Evolutionary conservation across 1,140 invertebrate genomes (phyloP), one percentile per base, ranked within the genome.

Genomic region (Heliothis virescens): DNA sequence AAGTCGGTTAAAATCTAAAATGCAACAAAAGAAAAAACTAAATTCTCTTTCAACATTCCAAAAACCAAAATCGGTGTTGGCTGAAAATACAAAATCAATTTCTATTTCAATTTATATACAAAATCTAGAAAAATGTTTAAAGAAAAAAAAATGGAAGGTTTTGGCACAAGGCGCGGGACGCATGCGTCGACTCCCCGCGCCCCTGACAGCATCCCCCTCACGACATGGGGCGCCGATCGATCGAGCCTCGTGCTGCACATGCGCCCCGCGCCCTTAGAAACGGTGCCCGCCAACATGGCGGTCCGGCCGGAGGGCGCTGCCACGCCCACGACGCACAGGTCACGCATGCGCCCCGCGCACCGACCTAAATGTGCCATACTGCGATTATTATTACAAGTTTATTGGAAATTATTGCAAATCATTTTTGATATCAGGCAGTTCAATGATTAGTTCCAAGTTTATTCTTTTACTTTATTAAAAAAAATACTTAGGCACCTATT

Each of bases 151-250:
- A 10, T 7, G 34, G 10, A 41, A 9, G 29, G 34, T 47, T 57
- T 41, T 63, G 29, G 60, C 29, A 63, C 29, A 34, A 47, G 7
- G 29, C 60, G 60, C 60, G 60, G 34, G 60, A 34, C 60, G 60
- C 60, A 62, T 34, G 60, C 62, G 62, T 1, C 34, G 16, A 7
- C n/a, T n/a, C 63, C 63, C n/a, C 15, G 4, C 9, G 1, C 62
- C 16, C 63, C 41, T 41, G 9, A 67, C 41, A 41, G 41, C 63
- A 41, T 41, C 63, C 9, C n/a, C 41, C 29, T 21, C 5, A 13
- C 5, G 15, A 26, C 3, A 48, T 48, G 67, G 48, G 16, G 5
- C 16, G 16, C 12, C 65, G 65, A 71, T 71, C 67, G 67, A 71
- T 71, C 9, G 34, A 29, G 47, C 18, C 34, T 3, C 2, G 0